These are phyloP conservation scores for Pyralis farinalis DNA, from an alignment of 2,888 invertebrate genomes.

Conservation along the genomic window DNA sequence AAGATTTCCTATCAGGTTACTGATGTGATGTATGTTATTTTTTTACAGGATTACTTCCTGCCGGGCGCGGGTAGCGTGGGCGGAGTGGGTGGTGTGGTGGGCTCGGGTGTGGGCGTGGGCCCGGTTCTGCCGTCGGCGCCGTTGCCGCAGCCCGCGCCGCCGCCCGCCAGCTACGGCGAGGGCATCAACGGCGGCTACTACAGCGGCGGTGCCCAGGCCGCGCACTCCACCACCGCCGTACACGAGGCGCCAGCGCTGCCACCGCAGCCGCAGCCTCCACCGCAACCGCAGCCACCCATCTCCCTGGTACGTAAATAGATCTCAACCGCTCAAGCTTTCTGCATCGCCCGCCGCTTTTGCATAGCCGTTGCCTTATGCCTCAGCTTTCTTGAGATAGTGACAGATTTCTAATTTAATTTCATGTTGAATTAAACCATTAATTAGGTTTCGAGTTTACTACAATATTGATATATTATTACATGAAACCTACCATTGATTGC, in stretches of 20 bases:
- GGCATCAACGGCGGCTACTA: slow-evolving; percentile 89
- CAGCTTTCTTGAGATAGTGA: no score
- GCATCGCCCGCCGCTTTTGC: slow-evolving; percentile 4
- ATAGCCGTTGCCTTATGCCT: no score
- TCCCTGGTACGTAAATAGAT: slow-evolving; percentile 35
- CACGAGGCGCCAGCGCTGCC: slow-evolving; percentile 61
- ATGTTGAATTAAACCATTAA: no score
- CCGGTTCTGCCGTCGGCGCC: slow-evolving; percentile 85
- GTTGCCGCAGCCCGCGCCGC: slow-evolving; percentile 66
- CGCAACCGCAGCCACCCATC: slow-evolving; percentile 58
- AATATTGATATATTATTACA: no score
- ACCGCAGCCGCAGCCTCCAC: slow-evolving; percentile 50
- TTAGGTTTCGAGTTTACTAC: no score
- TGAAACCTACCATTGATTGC: no score
- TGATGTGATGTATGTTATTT: no score
- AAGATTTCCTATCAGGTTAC: no score
- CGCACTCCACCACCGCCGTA: slow-evolving; percentile 90
- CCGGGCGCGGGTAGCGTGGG: slow-evolving; percentile 71
- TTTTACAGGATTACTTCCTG: slow-evolving; percentile 85
- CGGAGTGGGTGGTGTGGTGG: slow-evolving; percentile 76
- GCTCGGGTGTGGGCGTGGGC: slow-evolving; percentile 81
- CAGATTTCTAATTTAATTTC: no score
- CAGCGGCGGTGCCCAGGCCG: slow-evolving; percentile 89
- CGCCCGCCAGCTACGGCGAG: slow-evolving; percentile 35
- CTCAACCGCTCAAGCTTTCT: no score